Evolutionary conservation across 2,888 invertebrate genomes (phyloP).

Genomic region (Chrysina gloriosa): DNA sequence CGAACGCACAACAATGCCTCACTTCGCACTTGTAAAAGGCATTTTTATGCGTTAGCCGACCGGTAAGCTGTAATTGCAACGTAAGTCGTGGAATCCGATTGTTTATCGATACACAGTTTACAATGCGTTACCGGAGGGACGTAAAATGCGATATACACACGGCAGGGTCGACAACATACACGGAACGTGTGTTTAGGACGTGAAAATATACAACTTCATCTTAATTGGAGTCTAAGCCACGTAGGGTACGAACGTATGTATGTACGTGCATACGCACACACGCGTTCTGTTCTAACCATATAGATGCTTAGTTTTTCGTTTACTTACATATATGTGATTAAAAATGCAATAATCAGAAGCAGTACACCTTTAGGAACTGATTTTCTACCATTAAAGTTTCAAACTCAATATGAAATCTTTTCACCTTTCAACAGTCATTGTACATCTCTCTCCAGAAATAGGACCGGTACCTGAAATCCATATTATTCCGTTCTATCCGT

Average conservation of each 20-base stretch:
- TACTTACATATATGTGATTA: too few species aligned
- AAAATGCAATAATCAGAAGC: too few species aligned
- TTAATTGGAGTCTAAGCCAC: neutral
- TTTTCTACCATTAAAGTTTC: too few species aligned
- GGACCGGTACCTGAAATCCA: too few species aligned
- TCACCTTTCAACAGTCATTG: too few species aligned
- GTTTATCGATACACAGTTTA: slow-evolving; percentile 49
- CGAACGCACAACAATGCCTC: slow-evolving; percentile 35
- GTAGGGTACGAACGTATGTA: neutral
- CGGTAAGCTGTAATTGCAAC: slow-evolving; percentile 43
- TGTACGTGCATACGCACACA: neutral
- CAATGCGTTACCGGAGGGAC: slow-evolving; percentile 44
- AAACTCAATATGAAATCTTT: too few species aligned
- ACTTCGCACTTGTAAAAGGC: slow-evolving; percentile 34
- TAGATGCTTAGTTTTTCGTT: too few species aligned
- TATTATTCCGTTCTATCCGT: too few species aligned
- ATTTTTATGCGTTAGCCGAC: slow-evolving; percentile 36
- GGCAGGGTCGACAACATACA: slow-evolving; percentile 48
- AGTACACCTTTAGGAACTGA: too few species aligned
- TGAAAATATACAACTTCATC: neutral
- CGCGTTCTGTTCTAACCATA: too few species aligned
- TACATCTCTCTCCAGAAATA: too few species aligned
- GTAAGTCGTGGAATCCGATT: slow-evolving; percentile 47
- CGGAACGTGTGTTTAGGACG: slow-evolving; percentile 10
- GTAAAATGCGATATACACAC: slow-evolving; percentile 32